Conservation (phyloP, 2,113 vertebrate genomes). For the Colossoma macropomum region DNA sequence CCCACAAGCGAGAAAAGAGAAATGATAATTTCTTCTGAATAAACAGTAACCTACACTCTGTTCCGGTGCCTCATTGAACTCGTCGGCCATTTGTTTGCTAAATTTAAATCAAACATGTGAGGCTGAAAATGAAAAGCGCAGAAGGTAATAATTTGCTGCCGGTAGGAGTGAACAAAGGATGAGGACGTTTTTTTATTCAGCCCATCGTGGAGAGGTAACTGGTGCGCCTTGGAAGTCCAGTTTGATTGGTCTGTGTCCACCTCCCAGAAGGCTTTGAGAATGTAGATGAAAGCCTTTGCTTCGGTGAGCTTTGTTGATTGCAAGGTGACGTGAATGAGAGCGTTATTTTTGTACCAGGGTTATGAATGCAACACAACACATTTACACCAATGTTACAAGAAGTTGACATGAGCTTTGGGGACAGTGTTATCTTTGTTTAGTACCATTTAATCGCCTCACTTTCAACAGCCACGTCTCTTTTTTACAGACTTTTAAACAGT, state of each 20-base stretch:
- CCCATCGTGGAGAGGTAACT: not conserved
- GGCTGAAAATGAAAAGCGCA: slow-evolving; percentile 7
- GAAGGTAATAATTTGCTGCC: slow-evolving; percentile 12
- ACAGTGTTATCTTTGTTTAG: too few species aligned
- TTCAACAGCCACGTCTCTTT: too few species aligned
- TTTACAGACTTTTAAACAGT: too few species aligned
- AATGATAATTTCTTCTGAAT: not conserved
- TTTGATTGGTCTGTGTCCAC: slow-evolving; percentile 50
- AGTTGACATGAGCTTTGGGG: too few species aligned
- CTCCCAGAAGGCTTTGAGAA: slow-evolving; percentile 42
- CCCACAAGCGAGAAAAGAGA: not conserved
- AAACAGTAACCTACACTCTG: slow-evolving; percentile 16
- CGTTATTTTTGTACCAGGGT: not conserved
- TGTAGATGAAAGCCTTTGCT: slow-evolving; percentile 46
- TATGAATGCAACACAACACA: not conserved
- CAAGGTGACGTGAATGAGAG: slow-evolving; percentile 13
- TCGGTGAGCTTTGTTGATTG: slow-evolving; percentile 48
- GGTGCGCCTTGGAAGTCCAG: slow-evolving; percentile 3
- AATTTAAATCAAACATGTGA: slow-evolving; percentile 14
- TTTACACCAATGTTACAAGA: not conserved
- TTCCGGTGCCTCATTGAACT: not conserved
- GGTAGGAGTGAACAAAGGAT: not conserved
- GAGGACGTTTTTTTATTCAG: slow-evolving; percentile 2
- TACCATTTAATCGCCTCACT: too few species aligned
- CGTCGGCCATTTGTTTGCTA: not conserved